Conservation (phyloP, 2,888 invertebrate species). For the Campoletis raptor region DNA sequence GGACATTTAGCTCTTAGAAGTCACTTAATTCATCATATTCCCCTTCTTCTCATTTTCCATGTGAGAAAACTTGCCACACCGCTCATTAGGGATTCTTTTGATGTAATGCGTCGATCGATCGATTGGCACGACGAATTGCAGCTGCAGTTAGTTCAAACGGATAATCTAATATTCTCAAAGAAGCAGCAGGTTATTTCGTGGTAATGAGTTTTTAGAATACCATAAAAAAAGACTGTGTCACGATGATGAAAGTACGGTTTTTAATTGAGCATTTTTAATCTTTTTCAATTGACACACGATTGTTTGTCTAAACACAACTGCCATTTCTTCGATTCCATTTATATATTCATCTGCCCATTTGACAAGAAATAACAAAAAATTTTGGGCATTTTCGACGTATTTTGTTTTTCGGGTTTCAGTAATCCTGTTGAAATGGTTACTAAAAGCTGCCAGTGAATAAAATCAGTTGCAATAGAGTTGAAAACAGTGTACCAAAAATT, state of each 20-base stretch:
- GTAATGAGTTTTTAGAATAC: too few relatives aligned
- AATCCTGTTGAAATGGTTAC: neutral
- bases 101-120: neutral
- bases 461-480: too few relatives aligned
- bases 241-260: too few relatives aligned
- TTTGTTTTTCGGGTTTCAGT: neutral
- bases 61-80: too few relatives aligned
- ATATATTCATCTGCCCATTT: neutral
- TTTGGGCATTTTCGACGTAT: neutral
- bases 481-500: too few relatives aligned
- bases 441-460: too few relatives aligned
- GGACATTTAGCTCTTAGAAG: neutral
- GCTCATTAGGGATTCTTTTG: slow-evolving; percentile 11
- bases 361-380: neutral
- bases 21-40: neutral
- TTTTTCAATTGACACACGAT: too few relatives aligned
- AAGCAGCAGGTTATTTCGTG: neutral
- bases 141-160: neutral
- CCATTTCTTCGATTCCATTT: neutral
- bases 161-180: neutral
- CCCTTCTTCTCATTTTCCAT: too few relatives aligned
- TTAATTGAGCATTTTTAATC: too few relatives aligned
- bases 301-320: neutral
- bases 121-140: neutral
- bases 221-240: too few relatives aligned